A percentile compares a stretch with the other conserved stretches of the same genome.
Conservation (phyloP, 2,113 vertebrate species). For the Gymnorhina tibicen region DNA sequence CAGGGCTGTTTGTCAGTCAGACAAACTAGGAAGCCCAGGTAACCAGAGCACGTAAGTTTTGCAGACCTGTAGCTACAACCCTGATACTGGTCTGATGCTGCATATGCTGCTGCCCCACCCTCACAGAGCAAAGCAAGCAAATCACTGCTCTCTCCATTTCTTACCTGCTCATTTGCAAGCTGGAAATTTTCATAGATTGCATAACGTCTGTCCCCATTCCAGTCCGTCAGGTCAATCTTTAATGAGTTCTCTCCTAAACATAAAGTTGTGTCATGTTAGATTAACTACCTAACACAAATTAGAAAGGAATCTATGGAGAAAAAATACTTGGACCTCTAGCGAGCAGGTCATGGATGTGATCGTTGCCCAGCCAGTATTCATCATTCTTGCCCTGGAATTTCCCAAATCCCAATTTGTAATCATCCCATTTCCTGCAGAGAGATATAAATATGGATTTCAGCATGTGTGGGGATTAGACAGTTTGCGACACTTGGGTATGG, state of each 20-base stretch:
- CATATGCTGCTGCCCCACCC: not conserved
- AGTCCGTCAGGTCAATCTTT: conserved; percentile 88
- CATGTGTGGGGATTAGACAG: not conserved
- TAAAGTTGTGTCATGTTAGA: not conserved
- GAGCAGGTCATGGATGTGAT: conserved; percentile 80
- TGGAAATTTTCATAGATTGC: conserved; percentile 84
- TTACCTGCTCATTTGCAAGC: conserved; percentile 78
- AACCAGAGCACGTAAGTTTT: not conserved
- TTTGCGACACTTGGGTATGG: not conserved
- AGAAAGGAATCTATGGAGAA: not conserved
- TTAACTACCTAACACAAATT: not conserved
- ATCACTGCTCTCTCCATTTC: not conserved
- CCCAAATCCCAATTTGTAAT: conserved; percentile 89
- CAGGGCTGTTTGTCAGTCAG: not conserved
- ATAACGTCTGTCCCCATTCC: conserved; percentile 78
- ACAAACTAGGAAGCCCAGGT: not conserved
- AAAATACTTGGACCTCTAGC: conserved; percentile 68
- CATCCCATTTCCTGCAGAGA: conserved; percentile 82
- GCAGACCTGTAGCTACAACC: not conserved
- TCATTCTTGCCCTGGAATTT: conserved; percentile 82
- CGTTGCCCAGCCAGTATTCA: conserved; percentile 91
- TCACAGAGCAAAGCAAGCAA: not conserved
- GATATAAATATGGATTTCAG: not conserved
- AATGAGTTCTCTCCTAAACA: conserved; percentile 77
- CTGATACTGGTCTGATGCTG: not conserved